phyloP scores from a whole-genome alignment of 2,113 vertebrate species.

The Phoenicopterus ruber region DNA sequence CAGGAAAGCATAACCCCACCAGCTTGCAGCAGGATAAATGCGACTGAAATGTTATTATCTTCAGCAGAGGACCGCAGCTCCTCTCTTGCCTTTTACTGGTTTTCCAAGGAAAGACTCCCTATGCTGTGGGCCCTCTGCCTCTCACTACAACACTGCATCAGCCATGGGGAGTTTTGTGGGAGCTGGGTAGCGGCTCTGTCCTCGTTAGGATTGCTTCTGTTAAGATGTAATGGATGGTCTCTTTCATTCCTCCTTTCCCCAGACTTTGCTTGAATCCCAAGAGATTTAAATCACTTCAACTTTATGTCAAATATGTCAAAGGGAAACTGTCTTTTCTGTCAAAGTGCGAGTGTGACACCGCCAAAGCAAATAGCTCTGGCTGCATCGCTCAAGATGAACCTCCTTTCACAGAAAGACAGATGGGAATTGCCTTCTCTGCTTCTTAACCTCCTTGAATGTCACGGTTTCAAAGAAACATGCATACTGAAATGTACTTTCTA shows the following conservation, averaged over 20 bases:
- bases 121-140: neutral
- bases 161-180: neutral
- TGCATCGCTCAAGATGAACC: too few species aligned
- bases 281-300: slow-evolving; percentile 32
- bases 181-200: neutral
- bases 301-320: slow-evolving; percentile 34
- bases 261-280: slow-evolving; percentile 15
- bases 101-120: neutral
- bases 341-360: neutral
- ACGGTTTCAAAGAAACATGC: neutral
- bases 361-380: neutral
- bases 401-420: neutral
- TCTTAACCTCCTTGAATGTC: neutral
- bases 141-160: neutral
- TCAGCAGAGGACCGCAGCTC: neutral
- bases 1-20: neutral
- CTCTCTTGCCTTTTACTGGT: neutral
- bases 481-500: neutral
- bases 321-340: neutral
- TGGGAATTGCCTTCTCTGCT: neutral
- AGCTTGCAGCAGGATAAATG: neutral
- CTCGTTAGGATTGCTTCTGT: neutral
- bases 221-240: neutral
- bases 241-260: neutral
- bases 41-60: neutral